Conservation (phyloP, 2,888 invertebrate species). For the Nymphalis urticae region DNA sequence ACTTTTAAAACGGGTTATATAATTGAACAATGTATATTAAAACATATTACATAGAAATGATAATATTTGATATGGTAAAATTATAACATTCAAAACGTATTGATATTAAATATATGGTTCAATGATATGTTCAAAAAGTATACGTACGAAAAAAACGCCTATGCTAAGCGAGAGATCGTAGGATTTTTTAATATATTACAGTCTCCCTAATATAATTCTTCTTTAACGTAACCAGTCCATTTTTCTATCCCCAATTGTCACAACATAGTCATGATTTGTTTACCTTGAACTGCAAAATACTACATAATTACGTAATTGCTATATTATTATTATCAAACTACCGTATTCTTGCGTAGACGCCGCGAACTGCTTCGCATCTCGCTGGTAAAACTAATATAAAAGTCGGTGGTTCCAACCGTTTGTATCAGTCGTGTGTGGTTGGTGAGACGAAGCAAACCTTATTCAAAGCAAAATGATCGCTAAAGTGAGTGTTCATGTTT, state of each 20-base stretch:
- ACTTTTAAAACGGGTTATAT: too few species aligned
- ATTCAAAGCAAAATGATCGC: constrained; percentile 75
- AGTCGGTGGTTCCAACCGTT: constrained; percentile 63
- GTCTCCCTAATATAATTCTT: constrained; percentile 8
- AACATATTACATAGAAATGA: too few species aligned
- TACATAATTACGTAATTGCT: constrained; percentile 76
- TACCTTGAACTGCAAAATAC: constrained; percentile 71
- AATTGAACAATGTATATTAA: too few species aligned
- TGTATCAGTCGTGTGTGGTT: constrained; percentile 79
- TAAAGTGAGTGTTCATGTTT: constrained; percentile 70
- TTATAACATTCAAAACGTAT: too few species aligned
- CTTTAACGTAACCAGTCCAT: constrained; percentile 21
- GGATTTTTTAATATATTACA: not conserved
- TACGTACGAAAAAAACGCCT: too few species aligned
- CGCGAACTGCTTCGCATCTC: constrained; percentile 67
- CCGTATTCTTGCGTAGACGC: constrained; percentile 75
- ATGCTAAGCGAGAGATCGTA: not conserved
- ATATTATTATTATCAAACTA: constrained; percentile 78
- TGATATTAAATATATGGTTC: too few species aligned
- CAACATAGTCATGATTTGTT: constrained; percentile 51
- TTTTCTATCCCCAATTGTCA: constrained; percentile 35
- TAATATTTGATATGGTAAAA: too few species aligned
- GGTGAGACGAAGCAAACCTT: constrained; percentile 76
- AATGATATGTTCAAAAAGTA: too few species aligned
- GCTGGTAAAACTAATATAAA: constrained; percentile 73